Evolutionary conservation across 23 tunicate genomes (phyloP), one percentile per base, ranked within the genome.

Genomic region (Phallusia fumigata): DNA sequence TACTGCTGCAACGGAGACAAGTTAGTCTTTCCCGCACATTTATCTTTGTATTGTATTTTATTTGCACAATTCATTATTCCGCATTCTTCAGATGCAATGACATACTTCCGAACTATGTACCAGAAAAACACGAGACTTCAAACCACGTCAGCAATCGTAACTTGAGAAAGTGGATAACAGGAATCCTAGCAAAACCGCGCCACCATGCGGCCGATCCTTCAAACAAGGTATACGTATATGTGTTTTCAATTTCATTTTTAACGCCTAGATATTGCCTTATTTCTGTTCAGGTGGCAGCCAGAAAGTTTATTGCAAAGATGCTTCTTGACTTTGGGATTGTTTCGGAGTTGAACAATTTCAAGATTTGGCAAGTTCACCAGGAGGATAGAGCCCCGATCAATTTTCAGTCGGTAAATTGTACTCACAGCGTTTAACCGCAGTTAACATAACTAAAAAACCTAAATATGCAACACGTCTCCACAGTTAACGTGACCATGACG

Each of bases 1-100:
- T 86, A 94, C 52, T 94, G 98, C 76, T 94, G 98, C 79, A 36
- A 77, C 31, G 88, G 95, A 6, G 94, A 94, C 94, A 89, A 85
- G 98, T 94, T 1, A 34, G 45, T 65, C 32, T n/a, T n/a, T n/a
- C n/a, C n/a, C n/a, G n/a, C n/a, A n/a, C n/a, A n/a, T n/a, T 52
- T 52, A 52, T 52, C 18, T 52, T 52, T 18, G 18, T n/a, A n/a
- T n/a, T n/a, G n/a, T n/a, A n/a, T n/a, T n/a, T n/a, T n/a, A n/a
- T n/a, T n/a, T n/a, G n/a, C n/a, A n/a, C n/a, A n/a, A n/a, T n/a
- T n/a, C n/a, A n/a, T n/a, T n/a, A n/a, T n/a, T n/a, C n/a, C n/a
- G n/a, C n/a, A n/a, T n/a, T n/a, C n/a, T n/a, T 44, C 51, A 93
- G 97, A 81, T 93, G 97, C 74, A 93, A 93, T 52, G 85, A 74